Evolutionary conservation across 2,797 vertebrate genomes (phyloP), one percentile per base, ranked within the genome.

Genomic region (Acipenser transmontanus): DNA sequence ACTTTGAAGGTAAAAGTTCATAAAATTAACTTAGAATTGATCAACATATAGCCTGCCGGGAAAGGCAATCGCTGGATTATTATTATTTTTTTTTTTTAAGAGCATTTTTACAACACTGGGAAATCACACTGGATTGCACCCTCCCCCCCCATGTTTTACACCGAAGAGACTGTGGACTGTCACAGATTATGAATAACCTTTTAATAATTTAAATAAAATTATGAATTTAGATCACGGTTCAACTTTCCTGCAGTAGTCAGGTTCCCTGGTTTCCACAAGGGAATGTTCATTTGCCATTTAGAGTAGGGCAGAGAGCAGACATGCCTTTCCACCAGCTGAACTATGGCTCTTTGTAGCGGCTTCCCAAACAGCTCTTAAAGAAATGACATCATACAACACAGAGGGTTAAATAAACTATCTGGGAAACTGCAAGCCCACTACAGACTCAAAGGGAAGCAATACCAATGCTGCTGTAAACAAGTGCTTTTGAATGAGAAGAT

Each of bases 261-360:
- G 34, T n/a, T 34, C 51, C 67, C 64, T 52, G 50, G n/a, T 66
- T 59, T 56, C 49, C 65, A 50, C 49, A 34, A 62, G 63, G 14
- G 64, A 66, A 66, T 59, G 52, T 10, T 7, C 54, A 34, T 12
- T n/a, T 34, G 20, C 1, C 4, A 4, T 11, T 2, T 57, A 7
- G 5, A 11, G 54, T 9, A 57, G 54, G 13, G 11, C 12, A 13
- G 9, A 57, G 54, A 57, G 8, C 47, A 7, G 54, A 54, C 64
- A 54, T 68, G 69, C 65, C 62, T 69, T 68, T 66, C 65, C 69
- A 51, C 59, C 49, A 49, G 57, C 34, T 48, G 47, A 72, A 80
- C 76, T 77, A 79, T 74, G 57, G 54, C 59, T 57, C 64, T 77
- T 79, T 73, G 73, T 77, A 50, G 50, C 69, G 10, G 1, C 51